Evolutionary conservation across 2,888 invertebrate species (phyloP), one percentile per base, ranked within the genome.

Genomic region (Phyllotreta striolata): DNA sequence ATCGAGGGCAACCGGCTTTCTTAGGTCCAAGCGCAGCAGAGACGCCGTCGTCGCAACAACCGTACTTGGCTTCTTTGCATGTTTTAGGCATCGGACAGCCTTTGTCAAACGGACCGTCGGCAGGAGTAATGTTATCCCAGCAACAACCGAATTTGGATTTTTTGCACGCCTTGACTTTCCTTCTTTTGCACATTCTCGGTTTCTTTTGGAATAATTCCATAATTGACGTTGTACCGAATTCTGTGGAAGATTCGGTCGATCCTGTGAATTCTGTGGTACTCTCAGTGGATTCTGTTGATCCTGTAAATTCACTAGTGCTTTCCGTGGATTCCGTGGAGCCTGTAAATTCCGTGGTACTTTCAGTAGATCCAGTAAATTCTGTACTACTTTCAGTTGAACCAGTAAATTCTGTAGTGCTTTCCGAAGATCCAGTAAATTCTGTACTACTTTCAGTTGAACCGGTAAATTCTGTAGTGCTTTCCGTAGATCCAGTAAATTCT

Each of bases 11-110:
- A 1, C 91, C 96, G 74, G 89, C 83, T 64, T 85, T 79, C 9
- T 89, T 84, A 0, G 87, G 84, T 7, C 94, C 95, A 60, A 83
- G 79, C 0, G 93, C 91, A 1, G 91, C 87, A 0, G 93, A 92
- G 0, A 93, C 88, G 0, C 88, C 91, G 78, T 95, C 95, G 8
- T 89, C 85, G 76, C 96, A 96, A 78, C 96, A 96, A 0, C 93
- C 92, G 73, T 84, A 87, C 73, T 86, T 83, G 0, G 92, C 88
- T 58, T 93, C 91, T 38, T 87, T 84, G 74, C 95, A 95, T 0
- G 92, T 93, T 68, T 88, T 85, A 0, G 89, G 87, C 58, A 85
- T 86, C 0, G 86, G 86, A 75, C 95, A 95, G 85, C 88, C 93
- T 83, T 89, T 85, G 60, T 89, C 90, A 72, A 94, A 95, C 8